Conservation (phyloP, 2,797 vertebrate genomes). For the Kryptolebias ocellatus region DNA sequence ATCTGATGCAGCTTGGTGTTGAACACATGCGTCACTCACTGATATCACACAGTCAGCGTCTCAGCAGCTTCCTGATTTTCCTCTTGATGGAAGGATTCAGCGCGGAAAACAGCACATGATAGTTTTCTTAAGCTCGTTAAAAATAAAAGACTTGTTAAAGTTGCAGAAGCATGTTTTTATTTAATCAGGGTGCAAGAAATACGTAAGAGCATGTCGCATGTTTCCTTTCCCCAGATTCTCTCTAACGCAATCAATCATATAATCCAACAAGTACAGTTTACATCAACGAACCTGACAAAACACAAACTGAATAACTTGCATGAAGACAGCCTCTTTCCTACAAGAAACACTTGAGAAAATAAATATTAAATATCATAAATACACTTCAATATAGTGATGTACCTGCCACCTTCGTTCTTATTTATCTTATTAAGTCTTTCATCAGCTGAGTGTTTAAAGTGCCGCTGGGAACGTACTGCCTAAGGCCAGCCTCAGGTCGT, state of each 20-base stretch:
- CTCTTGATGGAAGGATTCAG: conserved; percentile 49
- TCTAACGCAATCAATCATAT: neutral
- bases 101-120: conserved; percentile 32
- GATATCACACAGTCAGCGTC: conserved; percentile 83
- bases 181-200: neutral
- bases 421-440: conserved; percentile 41
- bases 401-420: conserved; percentile 55
- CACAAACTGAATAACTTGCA: conserved; percentile 49
- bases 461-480: conserved; percentile 20
- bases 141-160: neutral
- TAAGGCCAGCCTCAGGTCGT: conserved; percentile 38
- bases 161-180: conserved; percentile 7
- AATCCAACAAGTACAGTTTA: conserved; percentile 10
- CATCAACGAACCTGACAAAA: conserved; percentile 35
- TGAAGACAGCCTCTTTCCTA: conserved; percentile 9
- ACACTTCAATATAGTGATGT: conserved; percentile 52
- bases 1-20: conserved; percentile 76
- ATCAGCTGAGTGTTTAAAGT: conserved; percentile 21
- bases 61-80: conserved; percentile 83
- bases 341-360: conserved; percentile 66
- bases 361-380: conserved; percentile 83
- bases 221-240: neutral
- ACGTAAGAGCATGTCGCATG: neutral
- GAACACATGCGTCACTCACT: conserved; percentile 81
- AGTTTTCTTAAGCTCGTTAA: conserved; percentile 2